These are phyloP conservation scores for Bruchidius siliquastri DNA, from an alignment of 2,888 invertebrate species.

Conservation along the genomic window DNA sequence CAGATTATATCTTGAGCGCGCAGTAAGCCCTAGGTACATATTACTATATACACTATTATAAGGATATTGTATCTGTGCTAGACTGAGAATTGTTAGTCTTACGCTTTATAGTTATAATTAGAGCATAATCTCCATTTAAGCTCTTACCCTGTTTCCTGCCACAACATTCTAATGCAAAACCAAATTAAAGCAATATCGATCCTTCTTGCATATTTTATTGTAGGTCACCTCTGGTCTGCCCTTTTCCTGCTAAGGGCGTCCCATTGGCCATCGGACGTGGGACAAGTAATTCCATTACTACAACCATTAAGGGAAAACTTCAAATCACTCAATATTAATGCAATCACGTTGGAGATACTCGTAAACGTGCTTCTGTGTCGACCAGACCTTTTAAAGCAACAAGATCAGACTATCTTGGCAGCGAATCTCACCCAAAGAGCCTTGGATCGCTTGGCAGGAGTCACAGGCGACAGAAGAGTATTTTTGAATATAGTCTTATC, in stretches of 20 bases:
- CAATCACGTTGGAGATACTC: constrained; percentile 33
- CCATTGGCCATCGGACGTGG: constrained; percentile 53
- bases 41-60: no score
- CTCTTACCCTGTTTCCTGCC: no score
- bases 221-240: constrained; percentile 54
- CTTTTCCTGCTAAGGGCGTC: constrained; percentile 56
- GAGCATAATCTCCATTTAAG: no score
- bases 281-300: constrained; percentile 38
- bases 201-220: constrained; percentile 5
- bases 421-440: neutral
- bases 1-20: no score
- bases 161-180: no score
- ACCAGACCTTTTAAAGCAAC: constrained; percentile 35
- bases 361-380: constrained; percentile 41
- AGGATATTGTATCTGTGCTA: no score
- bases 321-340: constrained; percentile 30
- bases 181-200: no score
- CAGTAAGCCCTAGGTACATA: no score
- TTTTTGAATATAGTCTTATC: constrained; percentile 34
- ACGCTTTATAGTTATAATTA: no score
- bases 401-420: constrained; percentile 28
- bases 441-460: neutral
- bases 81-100: no score
- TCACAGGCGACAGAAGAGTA: constrained; percentile 24
- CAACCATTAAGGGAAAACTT: constrained; percentile 27